A percentile compares a stretch with the other conserved stretches of the same genome.
Conservation (phyloP, 2,888 invertebrate genomes). For the Quadroppia sp. region DNA sequence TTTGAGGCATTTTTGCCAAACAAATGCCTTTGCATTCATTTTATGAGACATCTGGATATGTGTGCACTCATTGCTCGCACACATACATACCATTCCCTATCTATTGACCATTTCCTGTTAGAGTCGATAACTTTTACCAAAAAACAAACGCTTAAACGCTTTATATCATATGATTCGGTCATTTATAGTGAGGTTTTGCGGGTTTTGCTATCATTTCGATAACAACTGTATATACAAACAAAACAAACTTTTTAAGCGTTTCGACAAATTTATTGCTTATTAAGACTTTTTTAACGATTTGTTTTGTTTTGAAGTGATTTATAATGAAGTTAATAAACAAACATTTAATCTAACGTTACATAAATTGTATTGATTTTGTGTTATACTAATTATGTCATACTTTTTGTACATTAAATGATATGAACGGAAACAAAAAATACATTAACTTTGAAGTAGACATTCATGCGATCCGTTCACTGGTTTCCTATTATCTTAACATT, state of each 20-base stretch:
- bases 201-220: neutral
- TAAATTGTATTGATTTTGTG: neutral
- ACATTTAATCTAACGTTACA: neutral
- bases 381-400: neutral
- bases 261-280: neutral
- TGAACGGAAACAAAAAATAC: too few species aligned
- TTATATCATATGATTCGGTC: neutral
- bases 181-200: neutral
- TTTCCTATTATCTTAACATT: too few species aligned
- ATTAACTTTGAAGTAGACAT: neutral
- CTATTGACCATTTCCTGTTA: neutral
- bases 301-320: neutral
- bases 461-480: neutral
- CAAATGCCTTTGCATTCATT: neutral
- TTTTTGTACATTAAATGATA: too few species aligned
- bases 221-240: neutral
- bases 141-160: neutral
- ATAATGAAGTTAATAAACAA: neutral
- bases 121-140: neutral
- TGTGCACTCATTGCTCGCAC: neutral
- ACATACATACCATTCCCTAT: neutral
- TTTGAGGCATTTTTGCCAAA: neutral
- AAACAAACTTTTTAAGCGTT: neutral
- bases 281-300: neutral
- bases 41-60: constrained; percentile 7